phyloP scores from a whole-genome alignment of 2,113 vertebrate genomes.

The Semnornis frantzii region DNA sequence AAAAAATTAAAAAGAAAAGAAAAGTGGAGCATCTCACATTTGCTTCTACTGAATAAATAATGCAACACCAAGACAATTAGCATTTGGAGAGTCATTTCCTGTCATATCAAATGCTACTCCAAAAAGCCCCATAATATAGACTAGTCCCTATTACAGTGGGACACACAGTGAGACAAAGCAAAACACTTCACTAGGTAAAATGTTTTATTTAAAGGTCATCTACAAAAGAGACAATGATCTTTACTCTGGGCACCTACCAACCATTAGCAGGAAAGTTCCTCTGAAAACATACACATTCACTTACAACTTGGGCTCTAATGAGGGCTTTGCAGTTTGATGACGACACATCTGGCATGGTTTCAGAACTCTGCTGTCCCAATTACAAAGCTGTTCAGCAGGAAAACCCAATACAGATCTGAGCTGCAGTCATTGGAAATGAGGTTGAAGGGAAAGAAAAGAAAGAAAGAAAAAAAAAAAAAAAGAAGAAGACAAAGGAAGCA shows the following conservation, averaged over 20 bases:
- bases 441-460: conserved; percentile 29
- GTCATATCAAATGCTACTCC: conserved; percentile 25
- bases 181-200: conserved; percentile 29
- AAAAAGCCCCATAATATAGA: neutral
- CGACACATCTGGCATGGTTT: conserved; percentile 50
- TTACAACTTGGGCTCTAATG: conserved; percentile 44
- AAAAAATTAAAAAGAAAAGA: neutral
- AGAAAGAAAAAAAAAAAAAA: neutral
- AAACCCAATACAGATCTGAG: conserved; percentile 54
- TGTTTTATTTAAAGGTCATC: conserved; percentile 22
- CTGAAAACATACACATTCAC: conserved; percentile 56
- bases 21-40: neutral
- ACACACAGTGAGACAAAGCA: conserved; percentile 28
- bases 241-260: conserved; percentile 54
- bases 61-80: neutral
- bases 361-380: conserved; percentile 71
- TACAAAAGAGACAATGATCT: conserved; percentile 48
- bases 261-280: conserved; percentile 47
- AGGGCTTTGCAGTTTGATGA: conserved; percentile 65
- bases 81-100: neutral
- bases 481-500: no score
- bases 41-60: conserved; percentile 22
- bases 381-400: conserved; percentile 69
- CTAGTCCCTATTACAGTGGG: conserved; percentile 14
- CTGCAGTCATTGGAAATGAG: conserved; percentile 42